These are phyloP conservation scores for Corythornis leucogaster DNA, from an alignment of 2,797 vertebrate species.

Conservation along the genomic window DNA sequence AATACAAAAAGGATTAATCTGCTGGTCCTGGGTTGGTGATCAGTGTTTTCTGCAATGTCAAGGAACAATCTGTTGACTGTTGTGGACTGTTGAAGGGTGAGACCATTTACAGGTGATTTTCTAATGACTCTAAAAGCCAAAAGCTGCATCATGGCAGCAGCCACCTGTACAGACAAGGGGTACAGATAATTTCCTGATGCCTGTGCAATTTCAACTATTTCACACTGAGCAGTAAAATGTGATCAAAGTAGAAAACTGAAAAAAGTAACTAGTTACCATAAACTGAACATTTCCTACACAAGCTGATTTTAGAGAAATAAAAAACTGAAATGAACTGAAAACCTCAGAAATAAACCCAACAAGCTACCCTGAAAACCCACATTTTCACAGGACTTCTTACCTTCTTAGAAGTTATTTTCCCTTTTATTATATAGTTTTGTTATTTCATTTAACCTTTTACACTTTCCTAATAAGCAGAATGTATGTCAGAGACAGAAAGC, in stretches of 20 bases:
- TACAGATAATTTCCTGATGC: neutral
- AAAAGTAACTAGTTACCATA: neutral
- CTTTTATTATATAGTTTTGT: neutral
- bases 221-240: neutral
- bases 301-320: neutral
- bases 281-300: neutral
- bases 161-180: neutral
- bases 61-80: too few relatives aligned
- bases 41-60: neutral
- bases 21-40: neutral
- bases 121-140: neutral
- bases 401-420: neutral
- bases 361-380: neutral
- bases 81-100: neutral
- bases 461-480: neutral
- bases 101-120: neutral
- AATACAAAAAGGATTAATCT: neutral
- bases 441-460: neutral
- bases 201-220: neutral
- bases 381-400: slow-evolving; percentile 13
- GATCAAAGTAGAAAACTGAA: neutral
- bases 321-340: neutral
- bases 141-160: neutral
- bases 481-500: neutral
- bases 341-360: neutral